Evolutionary conservation across 2,888 invertebrate genomes (phyloP).

Genomic region (Epirrhoe alternata): DNA sequence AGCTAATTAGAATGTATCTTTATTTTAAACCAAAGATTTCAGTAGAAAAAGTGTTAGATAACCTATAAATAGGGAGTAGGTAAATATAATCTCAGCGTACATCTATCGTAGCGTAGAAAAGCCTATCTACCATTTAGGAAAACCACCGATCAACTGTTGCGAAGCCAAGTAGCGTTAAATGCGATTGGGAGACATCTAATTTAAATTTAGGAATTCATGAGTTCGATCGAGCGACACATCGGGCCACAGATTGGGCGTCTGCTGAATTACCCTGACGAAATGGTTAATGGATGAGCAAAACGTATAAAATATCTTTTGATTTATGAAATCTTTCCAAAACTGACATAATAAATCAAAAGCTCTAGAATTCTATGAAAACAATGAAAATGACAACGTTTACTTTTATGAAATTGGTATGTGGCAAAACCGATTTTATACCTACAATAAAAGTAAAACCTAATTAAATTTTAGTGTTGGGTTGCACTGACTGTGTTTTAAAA

Average conservation of each 20-base stretch:
- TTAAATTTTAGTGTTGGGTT: no score
- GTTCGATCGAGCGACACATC: constrained; percentile 61
- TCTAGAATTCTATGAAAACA: no score
- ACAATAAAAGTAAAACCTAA: no score
- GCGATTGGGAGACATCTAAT: constrained; percentile 68
- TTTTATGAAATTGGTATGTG: no score
- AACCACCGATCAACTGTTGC: constrained; percentile 57
- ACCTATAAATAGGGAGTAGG: no score
- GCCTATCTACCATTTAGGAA: constrained; percentile 16
- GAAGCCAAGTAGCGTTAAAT: constrained; percentile 62
- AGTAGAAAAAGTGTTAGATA: no score
- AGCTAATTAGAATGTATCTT: neutral
- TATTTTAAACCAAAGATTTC: neutral
- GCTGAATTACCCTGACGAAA: constrained; percentile 44
- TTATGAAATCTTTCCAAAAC: neutral
- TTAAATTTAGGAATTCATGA: constrained; percentile 68
- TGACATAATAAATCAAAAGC: no score
- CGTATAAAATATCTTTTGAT: neutral
- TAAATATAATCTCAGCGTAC: neutral
- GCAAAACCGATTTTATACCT: no score
- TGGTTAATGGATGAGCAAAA: constrained; percentile 1
- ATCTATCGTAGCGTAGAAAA: neutral
- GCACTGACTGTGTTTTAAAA: no score
- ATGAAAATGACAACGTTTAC: no score
- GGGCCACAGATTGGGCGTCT: constrained; percentile 38